Evolutionary conservation across 2,797 vertebrate species (phyloP), one percentile per base, ranked within the genome.

Genomic region (Neosilurus mollespiculum): DNA sequence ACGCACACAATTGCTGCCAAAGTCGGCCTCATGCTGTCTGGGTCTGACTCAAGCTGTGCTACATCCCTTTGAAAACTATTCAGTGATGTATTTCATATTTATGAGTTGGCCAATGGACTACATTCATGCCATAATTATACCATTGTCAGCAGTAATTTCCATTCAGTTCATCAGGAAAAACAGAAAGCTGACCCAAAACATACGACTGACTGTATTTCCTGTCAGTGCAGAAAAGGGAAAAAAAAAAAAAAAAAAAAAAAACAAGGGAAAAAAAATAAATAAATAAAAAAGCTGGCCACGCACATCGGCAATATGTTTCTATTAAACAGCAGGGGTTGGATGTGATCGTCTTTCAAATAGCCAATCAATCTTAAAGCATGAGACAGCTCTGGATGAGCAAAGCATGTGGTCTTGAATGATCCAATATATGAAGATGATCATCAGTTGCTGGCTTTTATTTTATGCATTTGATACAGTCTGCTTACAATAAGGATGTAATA

Each of bases 71-170:
- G 87, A 87, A 88, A 88, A 85, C 20, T 24, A 78, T 78, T 87
- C 37, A 51, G 69, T 88, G 85, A 88, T 85, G 70, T 67, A 84
- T 87, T 88, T 88, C 83, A 86, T 88, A 85, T 88, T 88, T 87
- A 88, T 83, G 53, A 88, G 81, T 80, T 86, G 85, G 85, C 83
- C 78, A 83, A 49, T 56, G 87, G 84, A 84, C 78, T 80, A 75
- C 76, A 82, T 85, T 85, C 83, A 87, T 84, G 81, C 85, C 75
- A 82, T 87, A 88, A 87, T 88, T 88, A 88, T 85, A 75, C 84
- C 81, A 85, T 82, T 81, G 87, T 88, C 85, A 85, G 85, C 84
- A 84, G 83, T 84, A 85, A 88, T 84, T 84, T 86, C 76, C 83
- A 85, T 85, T 67, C 83, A 80, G 84, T 83, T 83, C 81, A 81